Base-by-base conservation (phyloP, 2,113 vertebrate genomes). In the Lota lota region DNA sequence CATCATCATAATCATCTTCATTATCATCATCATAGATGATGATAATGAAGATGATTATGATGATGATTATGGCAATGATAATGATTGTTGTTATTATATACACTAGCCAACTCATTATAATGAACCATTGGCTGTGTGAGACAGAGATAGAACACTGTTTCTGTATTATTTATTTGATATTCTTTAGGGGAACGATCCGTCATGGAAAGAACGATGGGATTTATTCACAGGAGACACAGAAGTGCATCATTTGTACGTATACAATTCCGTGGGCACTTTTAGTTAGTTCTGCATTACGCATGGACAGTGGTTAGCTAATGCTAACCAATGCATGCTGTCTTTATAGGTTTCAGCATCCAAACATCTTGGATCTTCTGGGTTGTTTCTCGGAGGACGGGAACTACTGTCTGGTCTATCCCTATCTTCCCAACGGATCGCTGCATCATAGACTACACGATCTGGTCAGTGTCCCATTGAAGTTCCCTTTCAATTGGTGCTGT, bases 351-450 rank as follows among this genome's bases (percentile, higher is more conserved):
- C 81, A 75, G 68, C 89, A 93, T 83, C 78, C 84, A 40, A 92
- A 90, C 70, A 89, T 93, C 54, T 50, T 93, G 68, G 86, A 92
- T 60, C 50, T 88, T 77, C 22, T 80, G 72, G 79, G 86, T 0
- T 92, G 85, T 82, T 90, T 92, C 73, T 90, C 86, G 69, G 74
- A 90, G 17, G 80, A 74, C 3, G 84, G 79, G 22, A 65, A 59
- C 47, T 88, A 91, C 83, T 92, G 85, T 60, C 82, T 93, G 77
- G 85, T 93, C 22, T 90, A 88, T 65, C 92, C 92, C 0, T 91
- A 84, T 74, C 83, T 93, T 66, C 78, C 69, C 57, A 92, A 91
- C 0, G 89, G 93, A 66, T 94, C 92, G 0, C 87, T 94, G 19
- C 88, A 72, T 67, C 72, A 84, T 66, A 87, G 80, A 63, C 85